Percentiles rank a stretch among this genome's conserved stretches.
Conservation (phyloP, 53 echinoderm and acorn worm species). For the Astropecten irregularis region DNA sequence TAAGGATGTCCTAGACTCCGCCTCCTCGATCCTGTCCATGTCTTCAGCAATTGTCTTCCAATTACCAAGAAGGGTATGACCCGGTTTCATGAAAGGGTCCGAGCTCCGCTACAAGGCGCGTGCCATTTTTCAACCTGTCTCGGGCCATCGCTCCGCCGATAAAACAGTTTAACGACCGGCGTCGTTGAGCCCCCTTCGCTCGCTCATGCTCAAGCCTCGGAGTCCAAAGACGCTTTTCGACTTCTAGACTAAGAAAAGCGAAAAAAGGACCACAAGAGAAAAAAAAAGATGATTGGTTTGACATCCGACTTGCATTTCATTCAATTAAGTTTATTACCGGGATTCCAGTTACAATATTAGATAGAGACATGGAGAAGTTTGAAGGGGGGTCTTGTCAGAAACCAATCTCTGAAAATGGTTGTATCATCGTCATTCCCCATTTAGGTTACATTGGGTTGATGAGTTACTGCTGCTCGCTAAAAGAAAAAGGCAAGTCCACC, state of each 20-base stretch:
- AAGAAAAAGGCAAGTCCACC: not conserved
- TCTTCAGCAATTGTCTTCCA: conserved; percentile 35
- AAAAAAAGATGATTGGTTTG: conserved; percentile 15
- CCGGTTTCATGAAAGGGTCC: not conserved
- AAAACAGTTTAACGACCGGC: conserved; percentile 57
- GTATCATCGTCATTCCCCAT: not conserved
- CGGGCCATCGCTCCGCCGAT: conserved; percentile 30
- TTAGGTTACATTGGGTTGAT: not conserved
- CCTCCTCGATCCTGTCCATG: conserved; percentile 19
- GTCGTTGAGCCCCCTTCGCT: not conserved
- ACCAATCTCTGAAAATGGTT: not conserved
- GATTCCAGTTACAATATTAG: not conserved
- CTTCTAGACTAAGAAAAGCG: too few species aligned
- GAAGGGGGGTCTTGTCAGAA: too few species aligned
- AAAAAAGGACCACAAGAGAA: too few species aligned
- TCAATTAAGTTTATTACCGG: not conserved
- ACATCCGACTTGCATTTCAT: conserved; percentile 7
- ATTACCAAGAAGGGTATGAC: conserved; percentile 1
- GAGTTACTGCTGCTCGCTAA: not conserved
- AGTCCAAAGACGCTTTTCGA: not conserved
- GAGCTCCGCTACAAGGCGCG: conserved; percentile 33
- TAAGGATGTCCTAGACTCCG: conserved; percentile 24
- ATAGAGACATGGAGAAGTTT: too few species aligned
- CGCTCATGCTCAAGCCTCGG: not conserved
- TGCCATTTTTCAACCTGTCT: conserved; percentile 57